A percentile compares a stretch with the other conserved stretches of the same genome.
Conservation (phyloP, 2,797 vertebrate genomes). For the Gymnoscopelus braueri region DNA sequence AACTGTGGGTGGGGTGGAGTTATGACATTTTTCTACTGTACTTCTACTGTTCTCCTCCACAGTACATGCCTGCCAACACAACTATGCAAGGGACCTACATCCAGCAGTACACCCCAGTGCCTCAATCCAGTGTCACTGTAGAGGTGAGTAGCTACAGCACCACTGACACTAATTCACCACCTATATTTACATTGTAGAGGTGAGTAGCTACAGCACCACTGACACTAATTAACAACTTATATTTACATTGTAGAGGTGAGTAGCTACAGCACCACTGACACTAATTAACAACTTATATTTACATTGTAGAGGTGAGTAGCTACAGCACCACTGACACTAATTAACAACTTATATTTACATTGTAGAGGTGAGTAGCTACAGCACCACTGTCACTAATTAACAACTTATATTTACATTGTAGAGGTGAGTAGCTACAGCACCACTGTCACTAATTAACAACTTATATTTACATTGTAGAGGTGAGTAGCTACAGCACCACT, state of each 20-base stretch:
- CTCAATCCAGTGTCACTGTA: constrained; percentile 86
- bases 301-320: background rate
- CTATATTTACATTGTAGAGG: background rate
- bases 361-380: constrained; percentile 24
- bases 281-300: too few relatives aligned
- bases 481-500: constrained; percentile 24
- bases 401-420: too few relatives aligned
- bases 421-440: constrained; percentile 26
- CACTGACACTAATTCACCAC: background rate
- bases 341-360: too few relatives aligned
- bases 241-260: background rate
- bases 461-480: background rate
- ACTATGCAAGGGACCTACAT: constrained; percentile 92
- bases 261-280: constrained; percentile 23
- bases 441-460: background rate
- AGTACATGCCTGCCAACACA: constrained; percentile 90
- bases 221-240: too few relatives aligned
- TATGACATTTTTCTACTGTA: too few relatives aligned
- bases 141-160: constrained; percentile 87
- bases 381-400: background rate
- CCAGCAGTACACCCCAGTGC: constrained; percentile 90
- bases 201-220: constrained; percentile 24
- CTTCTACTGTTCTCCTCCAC: too few relatives aligned
- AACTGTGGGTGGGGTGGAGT: too few relatives aligned
- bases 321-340: constrained; percentile 18